Conservation (phyloP, 2,113 vertebrate genomes). For the Callithrix jacchus region DNA sequence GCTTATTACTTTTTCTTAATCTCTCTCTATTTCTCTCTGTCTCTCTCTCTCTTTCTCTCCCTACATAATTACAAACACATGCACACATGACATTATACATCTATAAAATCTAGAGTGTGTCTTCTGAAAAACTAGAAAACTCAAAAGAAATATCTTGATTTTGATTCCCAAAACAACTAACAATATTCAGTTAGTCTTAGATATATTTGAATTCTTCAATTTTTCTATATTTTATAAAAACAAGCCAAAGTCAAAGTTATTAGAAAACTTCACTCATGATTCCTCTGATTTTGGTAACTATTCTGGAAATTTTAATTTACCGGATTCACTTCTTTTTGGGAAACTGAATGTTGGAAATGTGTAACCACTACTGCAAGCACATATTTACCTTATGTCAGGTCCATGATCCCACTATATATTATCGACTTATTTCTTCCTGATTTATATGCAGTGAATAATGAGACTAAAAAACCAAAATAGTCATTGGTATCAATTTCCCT, state of each 20-base stretch:
- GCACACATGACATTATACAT: background rate
- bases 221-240: background rate
- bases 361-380: background rate
- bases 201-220: background rate
- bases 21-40: background rate
- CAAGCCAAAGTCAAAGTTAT: background rate
- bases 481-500: background rate
- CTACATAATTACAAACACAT: background rate
- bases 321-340: background rate
- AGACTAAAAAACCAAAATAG: background rate
- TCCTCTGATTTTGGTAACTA: background rate
- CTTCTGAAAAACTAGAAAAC: background rate
- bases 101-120: background rate
- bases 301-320: background rate
- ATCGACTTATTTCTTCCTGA: background rate
- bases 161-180: background rate
- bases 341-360: background rate
- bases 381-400: background rate
- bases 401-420: background rate
- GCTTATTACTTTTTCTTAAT: background rate
- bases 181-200: background rate
- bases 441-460: background rate
- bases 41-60: background rate
- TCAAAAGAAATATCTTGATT: background rate
- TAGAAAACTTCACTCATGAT: background rate